These are phyloP conservation scores for Ganaspis brasiliensis DNA, from an alignment of 2,888 invertebrate genomes.

Conservation along the genomic window DNA sequence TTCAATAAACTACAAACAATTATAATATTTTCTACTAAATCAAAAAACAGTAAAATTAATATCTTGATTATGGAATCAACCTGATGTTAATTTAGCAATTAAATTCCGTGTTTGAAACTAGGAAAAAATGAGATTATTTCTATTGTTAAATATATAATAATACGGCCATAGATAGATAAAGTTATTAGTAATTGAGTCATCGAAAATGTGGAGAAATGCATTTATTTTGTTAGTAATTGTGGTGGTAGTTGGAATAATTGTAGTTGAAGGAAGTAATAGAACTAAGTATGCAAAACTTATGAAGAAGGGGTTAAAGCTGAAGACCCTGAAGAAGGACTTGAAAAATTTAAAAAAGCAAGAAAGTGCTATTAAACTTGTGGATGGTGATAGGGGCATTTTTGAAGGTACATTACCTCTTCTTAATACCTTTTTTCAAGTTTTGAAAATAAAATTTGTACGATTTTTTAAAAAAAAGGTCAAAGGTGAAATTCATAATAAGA, in stretches of 20 bases:
- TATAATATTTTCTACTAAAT: too few relatives aligned
- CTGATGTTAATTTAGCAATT: too few relatives aligned
- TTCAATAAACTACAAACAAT: too few relatives aligned
- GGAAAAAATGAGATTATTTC: not conserved
- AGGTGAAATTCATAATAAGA: too few relatives aligned
- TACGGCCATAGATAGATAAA: not conserved
- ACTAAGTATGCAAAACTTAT: constrained; percentile 41
- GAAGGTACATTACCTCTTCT: too few relatives aligned
- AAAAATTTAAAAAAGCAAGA: constrained; percentile 88
- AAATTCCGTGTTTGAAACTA: too few relatives aligned
- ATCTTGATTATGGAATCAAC: too few relatives aligned
- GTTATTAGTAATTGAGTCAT: not conserved
- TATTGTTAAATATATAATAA: not conserved
- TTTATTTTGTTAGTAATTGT: constrained; percentile 6
- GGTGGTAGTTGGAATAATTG: constrained; percentile 38
- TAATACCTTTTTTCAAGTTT: too few relatives aligned
- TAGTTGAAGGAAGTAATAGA: constrained; percentile 39
- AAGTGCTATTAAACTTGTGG: constrained; percentile 87
- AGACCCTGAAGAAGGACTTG: constrained; percentile 87
- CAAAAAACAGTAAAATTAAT: too few relatives aligned
- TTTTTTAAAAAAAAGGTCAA: too few relatives aligned
- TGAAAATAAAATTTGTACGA: too few relatives aligned
- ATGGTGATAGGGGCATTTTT: constrained; percentile 82
- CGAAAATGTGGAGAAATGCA: constrained; percentile 39
- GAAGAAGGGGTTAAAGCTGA: constrained; percentile 84